Evolutionary conservation across 2,113 vertebrate species (phyloP), one percentile per base, ranked within the genome.

Genomic region (Sisor rabdophorus): DNA sequence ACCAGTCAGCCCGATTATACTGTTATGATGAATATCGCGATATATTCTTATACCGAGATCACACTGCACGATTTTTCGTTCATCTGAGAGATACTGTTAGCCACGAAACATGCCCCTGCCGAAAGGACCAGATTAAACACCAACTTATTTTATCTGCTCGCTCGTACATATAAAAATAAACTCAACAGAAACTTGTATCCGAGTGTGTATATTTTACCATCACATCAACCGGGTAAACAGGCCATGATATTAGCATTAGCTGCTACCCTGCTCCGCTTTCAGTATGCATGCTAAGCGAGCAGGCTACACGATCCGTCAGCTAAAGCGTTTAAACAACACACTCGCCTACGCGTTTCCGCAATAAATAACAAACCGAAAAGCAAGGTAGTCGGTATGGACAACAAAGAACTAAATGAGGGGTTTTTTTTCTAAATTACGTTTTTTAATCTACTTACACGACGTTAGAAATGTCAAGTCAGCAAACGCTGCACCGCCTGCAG

Each of bases 391-490:
- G 17, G 30, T 20, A 32, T 8, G 17, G 26, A 56, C n/a, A 56
- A 24, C 9, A 26, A 24, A 4, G 10, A 7, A 22, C 4, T 17
- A 3, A 16, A 15, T 10, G 7, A 3, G 64, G 3, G n/a, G 2
- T 24, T 17, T n/a, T 48, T 13, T 7, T 26, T 17, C 40, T 0
- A 67, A 68, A 68, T 22, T 9, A 9, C 32, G 32, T 44, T n/a
- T 44, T n/a, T 54, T 44, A 55, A n/a, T 44, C 19, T 22, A 67
- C 63, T 76, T 20, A 77, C 54, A 55, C 50, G 2, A 52, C 22
- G 54, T 20, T 28, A 47, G 19, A 77, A 69, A 76, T 15, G 64
- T 28, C 75, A 32, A 48, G 36, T 69, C 64, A 59, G 76, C 61
- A 40, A 36, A 44, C 17, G 11, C 9, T 60, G 63, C 20, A 56